phyloP scores from a whole-genome alignment of 2,113 vertebrate genomes.

The Bucco capensis region DNA sequence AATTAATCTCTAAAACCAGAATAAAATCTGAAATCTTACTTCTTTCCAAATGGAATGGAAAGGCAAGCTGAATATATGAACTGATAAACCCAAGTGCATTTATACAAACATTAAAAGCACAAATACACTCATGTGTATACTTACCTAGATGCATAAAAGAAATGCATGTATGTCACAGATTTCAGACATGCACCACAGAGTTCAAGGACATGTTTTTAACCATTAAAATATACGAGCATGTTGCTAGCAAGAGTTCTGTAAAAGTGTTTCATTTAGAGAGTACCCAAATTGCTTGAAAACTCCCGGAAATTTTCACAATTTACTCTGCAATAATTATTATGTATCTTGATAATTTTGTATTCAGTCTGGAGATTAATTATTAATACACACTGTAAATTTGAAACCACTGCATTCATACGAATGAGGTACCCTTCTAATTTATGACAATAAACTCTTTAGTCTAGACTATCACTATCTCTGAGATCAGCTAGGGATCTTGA shows the following conservation, averaged over 20 bases:
- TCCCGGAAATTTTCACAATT: background rate
- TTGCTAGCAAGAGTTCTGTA: background rate
- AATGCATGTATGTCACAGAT: background rate
- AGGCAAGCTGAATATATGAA: background rate
- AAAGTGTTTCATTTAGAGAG: background rate
- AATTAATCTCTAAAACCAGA: background rate
- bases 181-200: background rate
- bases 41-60: conserved; percentile 11
- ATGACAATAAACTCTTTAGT: background rate
- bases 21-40: background rate
- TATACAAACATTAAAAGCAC: background rate
- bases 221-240: background rate
- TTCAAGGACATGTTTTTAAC: background rate
- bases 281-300: background rate
- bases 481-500: background rate
- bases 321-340: background rate
- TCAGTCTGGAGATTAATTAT: background rate
- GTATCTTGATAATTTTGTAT: background rate
- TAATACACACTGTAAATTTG: background rate
- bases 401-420: background rate
- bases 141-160: background rate
- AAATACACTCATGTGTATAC: fast-evolving
- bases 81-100: background rate
- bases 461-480: background rate
- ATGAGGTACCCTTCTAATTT: background rate